A percentile compares a stretch with the other conserved stretches of the same genome.
Conservation (phyloP, 2,888 invertebrate genomes). For the Amiota minor region DNA sequence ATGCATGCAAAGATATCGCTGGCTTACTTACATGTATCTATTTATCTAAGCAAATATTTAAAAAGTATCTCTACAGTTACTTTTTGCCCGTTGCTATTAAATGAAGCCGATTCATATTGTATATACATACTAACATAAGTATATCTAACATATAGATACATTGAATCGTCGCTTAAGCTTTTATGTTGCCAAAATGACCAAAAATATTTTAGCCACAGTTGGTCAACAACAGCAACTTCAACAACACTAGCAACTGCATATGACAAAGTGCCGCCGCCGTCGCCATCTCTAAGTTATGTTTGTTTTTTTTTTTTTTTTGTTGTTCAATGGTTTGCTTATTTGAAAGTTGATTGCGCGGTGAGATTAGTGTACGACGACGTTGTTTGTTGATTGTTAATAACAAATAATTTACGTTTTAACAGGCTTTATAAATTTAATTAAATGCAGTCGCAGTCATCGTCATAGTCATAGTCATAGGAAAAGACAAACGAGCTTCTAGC, state of each 20-base stretch:
- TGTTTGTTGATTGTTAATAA: not conserved
- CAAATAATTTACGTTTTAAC: not conserved
- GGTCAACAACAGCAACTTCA: not conserved
- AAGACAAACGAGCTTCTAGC: not conserved
- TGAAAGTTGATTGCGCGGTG: constrained; percentile 3
- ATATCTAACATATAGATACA: not conserved
- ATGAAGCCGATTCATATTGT: not conserved
- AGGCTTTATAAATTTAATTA: constrained; percentile 8
- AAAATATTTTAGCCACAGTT: not conserved
- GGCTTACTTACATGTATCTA: not conserved
- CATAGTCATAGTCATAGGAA: too few species aligned
- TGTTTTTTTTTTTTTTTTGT: too few species aligned
- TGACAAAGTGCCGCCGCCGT: too few species aligned
- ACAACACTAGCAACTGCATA: too few species aligned
- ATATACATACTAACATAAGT: not conserved
- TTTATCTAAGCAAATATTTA: not conserved
- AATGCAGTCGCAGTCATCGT: not conserved
- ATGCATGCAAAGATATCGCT: not conserved
- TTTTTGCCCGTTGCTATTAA: not conserved
- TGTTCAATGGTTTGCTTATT: not conserved
- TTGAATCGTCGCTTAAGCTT: not conserved
- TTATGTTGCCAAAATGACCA: constrained; percentile 1
- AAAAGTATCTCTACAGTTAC: constrained; percentile 13
- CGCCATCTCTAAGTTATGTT: too few species aligned
- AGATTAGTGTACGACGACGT: not conserved